Percentiles rank a stretch among this genome's conserved stretches.
phyloP scores from a whole-genome alignment of 2,888 invertebrate species.

The Euspilapteryx auroguttella region DNA sequence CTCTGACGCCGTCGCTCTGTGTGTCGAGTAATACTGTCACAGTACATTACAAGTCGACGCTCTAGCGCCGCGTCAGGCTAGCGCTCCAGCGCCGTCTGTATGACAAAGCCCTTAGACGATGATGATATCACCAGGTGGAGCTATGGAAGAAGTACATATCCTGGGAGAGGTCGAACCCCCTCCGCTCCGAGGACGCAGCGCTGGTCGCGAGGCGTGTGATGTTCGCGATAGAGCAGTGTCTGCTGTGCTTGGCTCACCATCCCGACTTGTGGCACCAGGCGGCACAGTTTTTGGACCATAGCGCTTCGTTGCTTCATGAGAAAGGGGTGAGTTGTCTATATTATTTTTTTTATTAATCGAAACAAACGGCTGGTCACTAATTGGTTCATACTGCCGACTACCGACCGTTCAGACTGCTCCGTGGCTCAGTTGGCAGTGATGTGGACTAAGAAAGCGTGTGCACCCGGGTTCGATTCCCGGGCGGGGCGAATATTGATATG shows the following conservation, averaged over 20 bases:
- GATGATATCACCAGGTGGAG: conserved; percentile 93
- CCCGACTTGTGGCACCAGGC: conserved; percentile 99
- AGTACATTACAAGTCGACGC: too few species aligned
- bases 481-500: too few species aligned
- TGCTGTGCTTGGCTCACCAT: conserved; percentile 95
- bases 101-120: too few species aligned
- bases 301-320: conserved; percentile 90
- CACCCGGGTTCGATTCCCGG: too few species aligned
- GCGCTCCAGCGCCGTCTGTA: too few species aligned
- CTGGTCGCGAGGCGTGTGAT: conserved; percentile 92
- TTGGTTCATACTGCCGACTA: too few species aligned
- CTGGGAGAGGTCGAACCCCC: conserved; percentile 96
- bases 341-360: too few species aligned
- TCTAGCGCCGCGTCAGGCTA: too few species aligned
- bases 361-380: too few species aligned
- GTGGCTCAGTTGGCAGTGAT: too few species aligned
- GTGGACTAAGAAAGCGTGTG: too few species aligned
- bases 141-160: conserved; percentile 98
- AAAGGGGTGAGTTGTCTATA: conserved; percentile 74
- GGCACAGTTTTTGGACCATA: conserved; percentile 93
- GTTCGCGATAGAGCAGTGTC: conserved; percentile 98
- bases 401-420: too few species aligned
- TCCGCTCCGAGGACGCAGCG: conserved; percentile 94
- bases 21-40: not conserved
- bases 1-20: not conserved